phyloP scores from a whole-genome alignment of 2,113 vertebrate species.

The Salvelinus alpinus region DNA sequence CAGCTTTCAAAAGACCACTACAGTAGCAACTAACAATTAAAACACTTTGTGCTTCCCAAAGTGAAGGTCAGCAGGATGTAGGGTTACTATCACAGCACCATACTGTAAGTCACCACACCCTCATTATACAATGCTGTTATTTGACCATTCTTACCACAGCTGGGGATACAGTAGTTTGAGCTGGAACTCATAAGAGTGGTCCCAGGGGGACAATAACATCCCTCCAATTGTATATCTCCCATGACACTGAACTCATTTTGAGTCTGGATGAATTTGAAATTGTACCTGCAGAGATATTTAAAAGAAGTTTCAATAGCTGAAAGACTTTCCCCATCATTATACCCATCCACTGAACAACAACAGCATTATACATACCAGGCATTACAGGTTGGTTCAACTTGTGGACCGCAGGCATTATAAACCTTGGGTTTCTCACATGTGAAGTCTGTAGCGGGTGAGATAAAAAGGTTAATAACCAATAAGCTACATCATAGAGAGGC shows the following conservation, averaged over 20 bases:
- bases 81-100: not conserved
- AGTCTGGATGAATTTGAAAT: constrained; percentile 41
- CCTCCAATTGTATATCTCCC: constrained; percentile 53
- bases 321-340: not conserved
- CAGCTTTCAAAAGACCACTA: too few species aligned
- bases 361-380: constrained; percentile 53
- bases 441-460: constrained; percentile 54
- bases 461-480: not conserved
- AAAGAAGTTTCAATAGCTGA: not conserved
- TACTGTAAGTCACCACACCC: not conserved
- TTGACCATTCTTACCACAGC: constrained; percentile 68
- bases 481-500: not conserved
- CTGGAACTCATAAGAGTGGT: constrained; percentile 53
- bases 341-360: not conserved
- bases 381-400: constrained; percentile 67
- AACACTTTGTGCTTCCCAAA: not conserved
- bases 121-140: not conserved
- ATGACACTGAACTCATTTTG: constrained; percentile 33
- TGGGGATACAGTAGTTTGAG: constrained; percentile 61
- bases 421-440: constrained; percentile 62
- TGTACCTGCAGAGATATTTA: constrained; percentile 50
- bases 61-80: not conserved
- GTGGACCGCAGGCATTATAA: constrained; percentile 74
- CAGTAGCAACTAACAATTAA: not conserved
- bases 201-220: constrained; percentile 74